A percentile compares a stretch with the other conserved stretches of the same genome.
These are phyloP conservation scores for Ruditapes philippinarum DNA, from an alignment of 1,140 invertebrate species.

Conservation along the genomic window DNA sequence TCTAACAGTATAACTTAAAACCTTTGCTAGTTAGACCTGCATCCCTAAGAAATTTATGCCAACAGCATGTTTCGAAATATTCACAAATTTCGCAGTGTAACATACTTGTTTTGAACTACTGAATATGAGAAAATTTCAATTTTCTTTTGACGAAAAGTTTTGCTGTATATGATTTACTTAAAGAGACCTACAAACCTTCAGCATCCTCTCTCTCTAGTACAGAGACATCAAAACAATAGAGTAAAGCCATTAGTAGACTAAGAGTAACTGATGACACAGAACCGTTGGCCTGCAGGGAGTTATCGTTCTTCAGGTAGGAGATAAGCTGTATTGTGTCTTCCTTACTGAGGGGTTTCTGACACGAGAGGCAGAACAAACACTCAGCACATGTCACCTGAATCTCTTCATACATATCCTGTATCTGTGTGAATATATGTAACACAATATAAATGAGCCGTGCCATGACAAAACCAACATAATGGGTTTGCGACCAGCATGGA, in stretches of 20 bases:
- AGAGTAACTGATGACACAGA: slow-evolving; percentile 92
- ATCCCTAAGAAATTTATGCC: no score
- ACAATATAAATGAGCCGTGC: no score
- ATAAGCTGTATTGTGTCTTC: slow-evolving; percentile 88
- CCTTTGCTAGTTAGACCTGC: no score
- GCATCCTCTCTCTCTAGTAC: slow-evolving; percentile 89
- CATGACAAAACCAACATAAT: background rate
- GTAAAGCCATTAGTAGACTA: slow-evolving; percentile 93
- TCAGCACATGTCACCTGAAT: slow-evolving; percentile 94
- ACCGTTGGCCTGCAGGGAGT: slow-evolving; percentile 82
- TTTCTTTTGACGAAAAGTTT: no score
- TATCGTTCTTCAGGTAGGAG: slow-evolving; percentile 85
- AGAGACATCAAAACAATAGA: slow-evolving; percentile 95
- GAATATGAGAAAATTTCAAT: no score
- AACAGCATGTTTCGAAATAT: no score
- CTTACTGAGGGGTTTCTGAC: slow-evolving; percentile 92
- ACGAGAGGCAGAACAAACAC: slow-evolving; percentile 94
- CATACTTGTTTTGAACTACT: no score
- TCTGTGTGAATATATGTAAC: slow-evolving; percentile 88
- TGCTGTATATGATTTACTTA: no score
- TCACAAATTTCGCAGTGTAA: no score
- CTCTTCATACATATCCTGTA: slow-evolving; percentile 93
- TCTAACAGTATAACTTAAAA: no score
- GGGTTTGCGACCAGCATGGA: background rate
- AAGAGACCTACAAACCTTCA: slow-evolving; percentile 77